Evolutionary conservation across 1,140 invertebrate genomes (phyloP).

Genomic region (Phymastichus coffea): DNA sequence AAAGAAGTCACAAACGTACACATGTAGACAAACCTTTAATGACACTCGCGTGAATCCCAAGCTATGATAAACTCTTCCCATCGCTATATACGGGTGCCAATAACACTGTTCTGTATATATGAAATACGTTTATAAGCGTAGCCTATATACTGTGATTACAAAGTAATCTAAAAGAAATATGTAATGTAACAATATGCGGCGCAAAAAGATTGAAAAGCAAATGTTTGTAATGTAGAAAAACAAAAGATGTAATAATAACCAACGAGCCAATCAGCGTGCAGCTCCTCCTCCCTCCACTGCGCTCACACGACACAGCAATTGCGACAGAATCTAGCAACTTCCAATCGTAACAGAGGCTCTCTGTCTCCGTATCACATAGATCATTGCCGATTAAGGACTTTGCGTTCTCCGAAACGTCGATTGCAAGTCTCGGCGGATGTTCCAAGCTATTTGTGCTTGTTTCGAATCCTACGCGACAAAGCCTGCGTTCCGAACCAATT

Average conservation of each 20-base stretch:
- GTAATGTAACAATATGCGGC: slow-evolving; percentile 48
- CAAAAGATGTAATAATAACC: slow-evolving; percentile 48
- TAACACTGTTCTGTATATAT: slow-evolving; percentile 13
- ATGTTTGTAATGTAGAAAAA: slow-evolving; percentile 35
- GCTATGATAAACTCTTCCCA: too few relatives aligned
- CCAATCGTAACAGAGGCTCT: slow-evolving; percentile 30
- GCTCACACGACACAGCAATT: slow-evolving; percentile 30
- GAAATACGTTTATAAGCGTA: slow-evolving; percentile 43
- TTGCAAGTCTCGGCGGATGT: too few relatives aligned
- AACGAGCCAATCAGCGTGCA: slow-evolving; percentile 58
- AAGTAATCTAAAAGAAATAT: slow-evolving; percentile 16
- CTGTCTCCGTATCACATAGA: too few relatives aligned
- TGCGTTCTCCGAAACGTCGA: too few relatives aligned
- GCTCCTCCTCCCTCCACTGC: slow-evolving; percentile 46
- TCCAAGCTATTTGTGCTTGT: too few relatives aligned
- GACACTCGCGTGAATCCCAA: too few relatives aligned
- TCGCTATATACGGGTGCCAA: slow-evolving; percentile 53
- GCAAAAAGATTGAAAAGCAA: slow-evolving; percentile 49
- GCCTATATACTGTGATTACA: slow-evolving; percentile 52
- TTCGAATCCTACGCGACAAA: too few relatives aligned
- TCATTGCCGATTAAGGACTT: too few relatives aligned
- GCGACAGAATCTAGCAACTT: background rate
- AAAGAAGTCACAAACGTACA: background rate
- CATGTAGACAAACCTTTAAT: background rate
- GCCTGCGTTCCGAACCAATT: too few relatives aligned